Base-by-base conservation (phyloP, 1,140 invertebrate genomes). In the Tetramorium simillimum region DNA sequence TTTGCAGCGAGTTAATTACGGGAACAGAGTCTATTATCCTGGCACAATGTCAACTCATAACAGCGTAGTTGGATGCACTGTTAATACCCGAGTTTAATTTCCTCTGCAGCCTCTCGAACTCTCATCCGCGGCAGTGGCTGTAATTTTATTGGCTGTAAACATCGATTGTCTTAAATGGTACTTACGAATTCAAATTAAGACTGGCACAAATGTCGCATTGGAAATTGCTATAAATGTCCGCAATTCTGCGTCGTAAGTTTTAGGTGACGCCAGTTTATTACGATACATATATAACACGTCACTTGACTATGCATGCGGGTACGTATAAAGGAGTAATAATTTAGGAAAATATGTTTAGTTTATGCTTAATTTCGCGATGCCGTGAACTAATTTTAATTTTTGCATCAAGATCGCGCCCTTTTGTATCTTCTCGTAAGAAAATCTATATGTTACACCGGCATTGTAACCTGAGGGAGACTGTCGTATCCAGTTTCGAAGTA, bases 1-100 rank as follows among this genome's bases (percentile, higher is more conserved):
- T 92, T 91, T 89, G 72, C 86, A 84, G 62, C 49, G 65, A 88
- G 88, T 92, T 92, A 92, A 92, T 92, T 91, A 91, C 87, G 89
- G 63, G 46, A 65, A 75, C 75, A 72, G 87, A 87, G 89, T 91
- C 90, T 89, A 91, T 91, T 91, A 91, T 89, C 69, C 89, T 65
- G 87, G 80, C 62, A 80, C 85, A 87, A 77, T 91, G 87, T 91
- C 90, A 91, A 90, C 89, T 80, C 58, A 88, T 86, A 86, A 53
- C 58, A 18, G 63, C 72, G 84, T 86, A 73, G 82, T 90, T 90
- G 78, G 65, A 70, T 90, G 77, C 76, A 86, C 75, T 72, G 85
- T 90, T 91, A 91, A 91, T 89, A 88, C 89, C 89, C 72, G 85
- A 91, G 90, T 91, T 88, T 90, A 88, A 89, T 90, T 90, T 88